These are phyloP conservation scores for Meandrusa payeni DNA, from an alignment of 2,888 invertebrate genomes.

Conservation along the genomic window DNA sequence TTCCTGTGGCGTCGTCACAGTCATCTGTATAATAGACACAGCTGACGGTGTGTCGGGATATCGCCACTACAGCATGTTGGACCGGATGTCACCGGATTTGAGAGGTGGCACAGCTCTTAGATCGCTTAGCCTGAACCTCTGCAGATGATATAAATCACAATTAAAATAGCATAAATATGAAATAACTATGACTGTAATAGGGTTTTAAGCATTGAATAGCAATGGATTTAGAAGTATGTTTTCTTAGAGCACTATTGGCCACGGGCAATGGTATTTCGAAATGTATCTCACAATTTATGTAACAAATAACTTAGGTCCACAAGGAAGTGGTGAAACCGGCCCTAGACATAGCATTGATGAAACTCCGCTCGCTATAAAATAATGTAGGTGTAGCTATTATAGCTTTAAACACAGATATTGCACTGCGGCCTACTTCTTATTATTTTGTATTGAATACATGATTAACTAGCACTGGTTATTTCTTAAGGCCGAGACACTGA, in stretches of 20 bases:
- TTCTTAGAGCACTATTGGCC: conserved; percentile 3
- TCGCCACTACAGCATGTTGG: too few species aligned
- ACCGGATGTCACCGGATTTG: too few species aligned
- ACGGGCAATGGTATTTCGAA: conserved; percentile 15
- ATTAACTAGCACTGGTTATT: too few species aligned
- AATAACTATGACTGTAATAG: neutral
- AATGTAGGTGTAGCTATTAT: conserved; percentile 27
- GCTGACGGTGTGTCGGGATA: too few species aligned
- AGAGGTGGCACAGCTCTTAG: too few species aligned
- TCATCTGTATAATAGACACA: too few species aligned
- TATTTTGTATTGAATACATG: neutral
- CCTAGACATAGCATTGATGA: conserved; percentile 34
- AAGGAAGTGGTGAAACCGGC: conserved; percentile 24
- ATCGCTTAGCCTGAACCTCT: too few species aligned
- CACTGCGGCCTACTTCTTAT: neutral
- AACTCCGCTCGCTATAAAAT: conserved; percentile 30
- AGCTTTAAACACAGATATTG: conserved; percentile 6
- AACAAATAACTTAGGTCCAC: conserved; percentile 24
- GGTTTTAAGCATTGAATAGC: neutral
- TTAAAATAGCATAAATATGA: too few species aligned
- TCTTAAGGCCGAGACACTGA: too few species aligned
- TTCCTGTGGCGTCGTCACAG: too few species aligned
- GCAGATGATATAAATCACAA: too few species aligned
- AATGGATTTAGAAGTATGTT: conserved; percentile 2
- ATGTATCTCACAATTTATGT: conserved; percentile 20